Base-by-base conservation (phyloP, 2,113 vertebrate species). In the Pseudolaguvia tuberculata region DNA sequence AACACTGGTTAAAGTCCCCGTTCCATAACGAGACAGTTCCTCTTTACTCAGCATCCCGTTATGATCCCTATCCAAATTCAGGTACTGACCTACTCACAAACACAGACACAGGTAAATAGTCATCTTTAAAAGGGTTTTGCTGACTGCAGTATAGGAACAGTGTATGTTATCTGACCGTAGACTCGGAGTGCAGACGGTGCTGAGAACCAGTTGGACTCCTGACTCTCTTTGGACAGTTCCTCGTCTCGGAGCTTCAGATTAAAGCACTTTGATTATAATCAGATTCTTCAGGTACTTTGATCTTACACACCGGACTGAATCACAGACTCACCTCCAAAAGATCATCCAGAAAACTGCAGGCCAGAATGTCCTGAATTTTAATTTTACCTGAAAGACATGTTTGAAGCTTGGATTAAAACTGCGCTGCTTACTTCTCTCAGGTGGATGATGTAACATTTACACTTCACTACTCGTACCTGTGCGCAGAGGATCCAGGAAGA, bases 21-120 rank as follows among this genome's bases (percentile, higher is more conserved):
- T 98, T 84, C 97, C 96, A 3, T 98, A 99, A 0, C 96, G 94
- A 20, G 96, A 98, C 27, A 99, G 91, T 52, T 99, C 97, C 84
- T 99, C 97, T 84, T 99, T 97, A 90, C 95, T 99, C 82, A 99
- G 89, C 97, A 99, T 99, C 63, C 97, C 97, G 31, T 98, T 98
- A 85, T 98, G 97, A 83, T 98, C 96, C 70, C 98, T 98, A 81
- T 98, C 97, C 47, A 99, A 92, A 86, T 98, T 98, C 77, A 99
- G 90, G 79, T 99, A 99, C 82, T 99, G 96, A 71, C 96, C 97
- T 98, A 83, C 21, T 35, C 27, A 76, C 55, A 65, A 9, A 72
- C 69, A 77, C 82, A 42, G 12, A 56, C 65, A 65, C 29, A 80
- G 67, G 9, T 21, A 66, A 21, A 18, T 18, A 55, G 7, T 21